Conservation (phyloP, 2,888 invertebrate genomes). For the Caenorhabditis angaria region DNA sequence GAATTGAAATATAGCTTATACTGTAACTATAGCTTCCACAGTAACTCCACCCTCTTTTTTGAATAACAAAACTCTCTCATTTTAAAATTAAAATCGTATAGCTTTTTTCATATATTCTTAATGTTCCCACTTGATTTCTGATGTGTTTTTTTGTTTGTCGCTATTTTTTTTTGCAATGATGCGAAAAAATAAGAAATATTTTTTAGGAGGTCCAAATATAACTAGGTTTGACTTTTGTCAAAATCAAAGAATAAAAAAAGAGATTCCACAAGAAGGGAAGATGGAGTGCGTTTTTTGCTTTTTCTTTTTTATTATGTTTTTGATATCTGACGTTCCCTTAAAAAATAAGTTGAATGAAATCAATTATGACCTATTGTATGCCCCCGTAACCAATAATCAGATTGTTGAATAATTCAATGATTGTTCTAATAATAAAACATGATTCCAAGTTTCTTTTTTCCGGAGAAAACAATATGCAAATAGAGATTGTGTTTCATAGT, state of each 20-base stretch:
- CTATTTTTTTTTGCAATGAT: background rate
- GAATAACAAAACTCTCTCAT: no score
- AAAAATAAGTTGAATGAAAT: background rate
- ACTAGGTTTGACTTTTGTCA: background rate
- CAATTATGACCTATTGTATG: background rate
- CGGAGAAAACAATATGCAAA: slow-evolving; percentile 2
- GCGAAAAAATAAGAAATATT: background rate
- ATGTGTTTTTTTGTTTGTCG: background rate
- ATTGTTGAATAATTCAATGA: background rate
- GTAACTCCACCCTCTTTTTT: background rate
- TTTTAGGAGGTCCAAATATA: background rate
- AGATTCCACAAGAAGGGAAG: background rate
- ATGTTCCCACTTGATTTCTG: background rate
- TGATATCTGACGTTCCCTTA: background rate
- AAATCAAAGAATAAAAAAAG: background rate
- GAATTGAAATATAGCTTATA: no score
- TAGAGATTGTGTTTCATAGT: background rate
- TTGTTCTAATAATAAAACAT: background rate
- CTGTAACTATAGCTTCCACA: no score
- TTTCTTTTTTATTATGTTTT: no score
- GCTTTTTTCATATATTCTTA: background rate
- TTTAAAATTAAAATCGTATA: no score
- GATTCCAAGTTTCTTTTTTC: no score
- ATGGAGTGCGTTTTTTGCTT: no score
- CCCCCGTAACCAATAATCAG: background rate